These are phyloP conservation scores for Prinia subflava DNA, from an alignment of 2,113 vertebrate species.

Conservation along the genomic window DNA sequence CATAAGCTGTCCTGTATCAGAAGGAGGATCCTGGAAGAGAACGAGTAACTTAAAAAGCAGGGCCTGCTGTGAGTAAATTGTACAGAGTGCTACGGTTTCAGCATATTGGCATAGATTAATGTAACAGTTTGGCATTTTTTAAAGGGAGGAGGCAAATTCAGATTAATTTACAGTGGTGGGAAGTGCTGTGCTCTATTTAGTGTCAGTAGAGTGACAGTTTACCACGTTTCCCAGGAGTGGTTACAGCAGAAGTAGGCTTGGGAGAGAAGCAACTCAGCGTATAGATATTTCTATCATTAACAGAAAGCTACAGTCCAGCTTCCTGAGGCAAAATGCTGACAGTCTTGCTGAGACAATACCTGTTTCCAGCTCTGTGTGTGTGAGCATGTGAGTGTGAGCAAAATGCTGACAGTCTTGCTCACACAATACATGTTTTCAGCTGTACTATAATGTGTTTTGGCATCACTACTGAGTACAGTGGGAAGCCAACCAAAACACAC, in stretches of 20 bases:
- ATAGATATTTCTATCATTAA: not conserved
- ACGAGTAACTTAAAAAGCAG: not conserved
- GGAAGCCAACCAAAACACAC: conserved; percentile 33
- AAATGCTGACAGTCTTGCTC: not conserved
- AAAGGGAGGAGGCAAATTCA: not conserved
- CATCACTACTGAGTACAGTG: not conserved
- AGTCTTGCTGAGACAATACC: not conserved
- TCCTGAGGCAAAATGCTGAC: not conserved
- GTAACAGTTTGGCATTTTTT: not conserved
- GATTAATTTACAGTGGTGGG: not conserved
- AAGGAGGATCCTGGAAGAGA: not conserved
- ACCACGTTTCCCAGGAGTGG: not conserved
- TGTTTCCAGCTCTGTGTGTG: not conserved
- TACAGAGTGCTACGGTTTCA: not conserved
- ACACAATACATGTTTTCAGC: not conserved
- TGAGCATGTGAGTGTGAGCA: not conserved
- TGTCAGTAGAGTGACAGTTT: not conserved
- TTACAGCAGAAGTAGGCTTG: not conserved
- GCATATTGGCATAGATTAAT: not conserved
- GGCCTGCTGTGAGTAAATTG: not conserved
- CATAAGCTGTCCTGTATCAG: not conserved
- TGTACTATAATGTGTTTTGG: conserved; percentile 17
- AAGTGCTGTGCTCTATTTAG: not conserved
- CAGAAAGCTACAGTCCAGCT: not conserved
- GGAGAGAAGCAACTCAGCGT: not conserved